phyloP scores from a whole-genome alignment of 2,113 vertebrate species.

The Alligator sinensis region DNA sequence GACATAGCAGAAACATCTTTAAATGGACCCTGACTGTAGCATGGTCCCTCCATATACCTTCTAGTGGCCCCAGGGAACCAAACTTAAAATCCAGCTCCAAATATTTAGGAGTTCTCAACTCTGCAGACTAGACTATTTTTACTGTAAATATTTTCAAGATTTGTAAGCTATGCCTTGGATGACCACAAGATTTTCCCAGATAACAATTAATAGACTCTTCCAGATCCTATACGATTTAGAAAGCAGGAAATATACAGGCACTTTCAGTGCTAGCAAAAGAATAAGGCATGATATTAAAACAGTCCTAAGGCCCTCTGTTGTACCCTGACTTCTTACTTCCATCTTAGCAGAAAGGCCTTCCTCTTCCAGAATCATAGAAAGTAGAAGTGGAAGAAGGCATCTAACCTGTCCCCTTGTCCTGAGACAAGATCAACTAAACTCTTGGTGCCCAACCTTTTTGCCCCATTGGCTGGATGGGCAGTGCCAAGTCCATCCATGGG shows the following conservation, averaged over 20 bases:
- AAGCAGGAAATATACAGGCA: neutral
- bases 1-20: too few relatives aligned
- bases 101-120: neutral
- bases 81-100: neutral
- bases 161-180: neutral
- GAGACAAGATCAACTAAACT: too few relatives aligned
- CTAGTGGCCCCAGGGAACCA: neutral
- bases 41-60: neutral
- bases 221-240: neutral
- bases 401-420: too few relatives aligned
- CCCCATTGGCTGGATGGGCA: too few relatives aligned
- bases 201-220: neutral
- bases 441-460: too few relatives aligned
- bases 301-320: neutral
- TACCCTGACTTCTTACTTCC: neutral
- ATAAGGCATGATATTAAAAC: neutral
- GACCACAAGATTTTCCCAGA: neutral
- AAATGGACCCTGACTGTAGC: neutral
- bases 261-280: neutral
- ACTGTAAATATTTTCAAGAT: neutral
- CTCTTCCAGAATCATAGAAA: neutral
- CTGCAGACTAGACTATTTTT: neutral
- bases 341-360: neutral
- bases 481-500: too few relatives aligned
- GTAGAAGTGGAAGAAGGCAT: too few relatives aligned